A percentile compares a stretch with the other conserved stretches of the same genome.
phyloP scores from a whole-genome alignment of 2,113 vertebrate genomes.

The Clarias macrocephalus region DNA sequence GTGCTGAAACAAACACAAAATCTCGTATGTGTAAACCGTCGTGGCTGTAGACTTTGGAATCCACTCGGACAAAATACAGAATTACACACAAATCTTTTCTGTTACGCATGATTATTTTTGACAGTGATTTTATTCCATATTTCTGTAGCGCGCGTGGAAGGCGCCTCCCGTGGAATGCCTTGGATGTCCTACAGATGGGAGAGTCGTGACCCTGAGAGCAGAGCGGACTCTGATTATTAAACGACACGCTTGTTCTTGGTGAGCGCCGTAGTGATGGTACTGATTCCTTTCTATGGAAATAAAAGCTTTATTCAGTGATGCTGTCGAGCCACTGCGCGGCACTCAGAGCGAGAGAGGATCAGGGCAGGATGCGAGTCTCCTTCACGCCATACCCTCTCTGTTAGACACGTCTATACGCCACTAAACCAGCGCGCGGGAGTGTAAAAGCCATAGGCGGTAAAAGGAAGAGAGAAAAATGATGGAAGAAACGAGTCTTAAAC shows the following conservation, averaged over 20 bases:
- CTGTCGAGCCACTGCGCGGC: neutral
- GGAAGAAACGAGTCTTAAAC: slow-evolving; percentile 58
- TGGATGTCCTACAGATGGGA: neutral
- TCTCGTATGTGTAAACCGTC: too few species aligned
- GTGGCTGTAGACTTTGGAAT: too few species aligned
- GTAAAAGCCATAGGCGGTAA: neutral
- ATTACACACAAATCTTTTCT: too few species aligned
- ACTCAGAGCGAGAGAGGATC: neutral
- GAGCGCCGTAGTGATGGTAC: neutral
- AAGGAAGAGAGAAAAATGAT: slow-evolving; percentile 55
- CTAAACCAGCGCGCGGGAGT: neutral
- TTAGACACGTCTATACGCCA: neutral
- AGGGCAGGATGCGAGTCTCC: neutral
- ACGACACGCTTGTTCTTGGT: neutral
- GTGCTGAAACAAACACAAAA: too few species aligned
- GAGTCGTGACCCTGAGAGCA: neutral
- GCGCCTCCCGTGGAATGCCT: neutral
- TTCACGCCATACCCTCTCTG: neutral
- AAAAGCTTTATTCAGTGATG: neutral
- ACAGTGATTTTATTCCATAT: too few species aligned
- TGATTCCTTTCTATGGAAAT: neutral
- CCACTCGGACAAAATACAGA: too few species aligned
- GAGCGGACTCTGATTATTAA: neutral
- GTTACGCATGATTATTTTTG: too few species aligned
- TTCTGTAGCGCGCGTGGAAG: too few species aligned